phyloP scores from a whole-genome alignment of 2,888 invertebrate species.

The Cephus spinipes region DNA sequence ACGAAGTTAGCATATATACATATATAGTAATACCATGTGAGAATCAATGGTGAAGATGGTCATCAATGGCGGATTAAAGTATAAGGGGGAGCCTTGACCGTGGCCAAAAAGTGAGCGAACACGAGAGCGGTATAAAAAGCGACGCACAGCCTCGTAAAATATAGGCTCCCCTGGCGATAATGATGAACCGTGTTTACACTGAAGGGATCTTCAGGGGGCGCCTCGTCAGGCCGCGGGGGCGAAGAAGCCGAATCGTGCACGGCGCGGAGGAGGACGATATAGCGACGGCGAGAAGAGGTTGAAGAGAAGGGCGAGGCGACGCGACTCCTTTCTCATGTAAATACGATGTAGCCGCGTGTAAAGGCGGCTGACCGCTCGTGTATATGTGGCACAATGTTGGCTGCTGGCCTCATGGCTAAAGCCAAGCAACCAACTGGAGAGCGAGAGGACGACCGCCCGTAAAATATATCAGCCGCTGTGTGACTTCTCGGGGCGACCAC shows the following conservation, averaged over 20 bases:
- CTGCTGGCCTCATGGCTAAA: slow-evolving; percentile 36
- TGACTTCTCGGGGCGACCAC: slow-evolving; percentile 65
- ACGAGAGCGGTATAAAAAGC: not conserved
- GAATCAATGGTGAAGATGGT: not conserved
- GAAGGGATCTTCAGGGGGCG: slow-evolving; percentile 44
- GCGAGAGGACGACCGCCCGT: slow-evolving; percentile 54
- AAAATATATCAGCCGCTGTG: slow-evolving; percentile 67
- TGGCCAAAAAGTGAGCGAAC: not conserved
- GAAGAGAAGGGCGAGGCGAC: slow-evolving; percentile 22
- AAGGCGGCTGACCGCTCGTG: slow-evolving; percentile 57
- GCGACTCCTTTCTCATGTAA: slow-evolving; percentile 65
- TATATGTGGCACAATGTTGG: slow-evolving; percentile 59
- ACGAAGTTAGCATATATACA: not conserved
- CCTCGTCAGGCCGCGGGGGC: slow-evolving; percentile 40
- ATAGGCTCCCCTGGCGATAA: slow-evolving; percentile 59
- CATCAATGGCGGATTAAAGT: not conserved
- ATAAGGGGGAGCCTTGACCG: not conserved
- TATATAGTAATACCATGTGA: not conserved
- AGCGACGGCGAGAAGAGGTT: slow-evolving; percentile 30
- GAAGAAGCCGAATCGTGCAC: slow-evolving; percentile 12
- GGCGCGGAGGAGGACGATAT: slow-evolving; percentile 19
- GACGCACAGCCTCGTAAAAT: slow-evolving; percentile 40
- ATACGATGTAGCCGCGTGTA: slow-evolving; percentile 65
- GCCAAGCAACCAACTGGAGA: slow-evolving; percentile 27
- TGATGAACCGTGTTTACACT: slow-evolving; percentile 64